Percentiles rank a stretch among this genome's conserved stretches.
Conservation (phyloP, 2,888 invertebrate species). For the Tridacna gigas region DNA sequence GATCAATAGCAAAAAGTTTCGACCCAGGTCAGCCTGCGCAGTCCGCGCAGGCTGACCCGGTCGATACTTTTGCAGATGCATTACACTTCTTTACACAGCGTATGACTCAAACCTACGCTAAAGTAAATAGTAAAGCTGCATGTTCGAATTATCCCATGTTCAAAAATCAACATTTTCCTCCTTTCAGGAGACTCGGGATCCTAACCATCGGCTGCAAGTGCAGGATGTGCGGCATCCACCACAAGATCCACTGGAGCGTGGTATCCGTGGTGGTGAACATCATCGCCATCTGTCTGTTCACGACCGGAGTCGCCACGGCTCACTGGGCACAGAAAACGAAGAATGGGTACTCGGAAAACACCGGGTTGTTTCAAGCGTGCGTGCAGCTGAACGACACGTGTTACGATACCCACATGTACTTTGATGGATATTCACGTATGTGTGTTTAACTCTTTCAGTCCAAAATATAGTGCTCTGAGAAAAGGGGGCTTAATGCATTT, state of each 20-base stretch:
- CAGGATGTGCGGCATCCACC: constrained; percentile 53
- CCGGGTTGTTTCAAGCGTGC: constrained; percentile 57
- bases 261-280: constrained; percentile 55
- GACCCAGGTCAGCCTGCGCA: too few species aligned
- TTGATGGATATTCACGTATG: constrained; percentile 36
- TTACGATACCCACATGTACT: constrained; percentile 59
- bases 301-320: constrained; percentile 49
- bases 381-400: constrained; percentile 56
- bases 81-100: too few species aligned
- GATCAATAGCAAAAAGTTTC: too few species aligned
- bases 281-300: constrained; percentile 44
- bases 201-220: constrained; percentile 24
- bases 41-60: too few species aligned
- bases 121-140: neutral
- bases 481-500: too few species aligned
- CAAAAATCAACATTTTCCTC: constrained; percentile 79
- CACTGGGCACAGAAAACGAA: constrained; percentile 54
- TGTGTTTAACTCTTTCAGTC: neutral
- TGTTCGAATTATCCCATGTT: too few species aligned
- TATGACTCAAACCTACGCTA: too few species aligned
- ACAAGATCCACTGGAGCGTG: constrained; percentile 64
- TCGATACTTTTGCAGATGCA: too few species aligned
- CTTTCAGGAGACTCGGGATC: constrained; percentile 44
- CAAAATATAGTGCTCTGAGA: too few species aligned
- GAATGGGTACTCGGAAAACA: constrained; percentile 30